These are phyloP conservation scores for Ciconia boyciana DNA, from an alignment of 2,113 vertebrate species.

Conservation along the genomic window DNA sequence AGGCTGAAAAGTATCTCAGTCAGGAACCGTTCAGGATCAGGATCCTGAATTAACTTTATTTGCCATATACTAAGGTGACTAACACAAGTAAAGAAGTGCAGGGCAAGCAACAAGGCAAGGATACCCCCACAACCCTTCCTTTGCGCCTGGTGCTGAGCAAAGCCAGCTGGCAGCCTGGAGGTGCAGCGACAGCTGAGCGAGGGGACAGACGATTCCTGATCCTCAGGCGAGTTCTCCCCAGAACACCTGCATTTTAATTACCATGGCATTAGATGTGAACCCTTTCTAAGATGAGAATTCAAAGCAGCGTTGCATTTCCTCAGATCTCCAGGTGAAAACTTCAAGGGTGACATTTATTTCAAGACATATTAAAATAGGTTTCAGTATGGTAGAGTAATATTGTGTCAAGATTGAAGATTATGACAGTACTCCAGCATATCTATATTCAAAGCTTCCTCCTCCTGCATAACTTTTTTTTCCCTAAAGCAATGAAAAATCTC, in stretches of 20 bases:
- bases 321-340: not conserved
- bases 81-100: rapidly evolving
- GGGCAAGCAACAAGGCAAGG: not conserved
- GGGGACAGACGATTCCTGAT: not conserved
- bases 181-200: rapidly evolving
- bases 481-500: constrained; percentile 54
- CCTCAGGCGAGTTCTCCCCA: not conserved
- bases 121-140: not conserved
- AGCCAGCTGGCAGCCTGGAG: not conserved
- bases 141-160: not conserved
- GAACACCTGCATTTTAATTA: not conserved
- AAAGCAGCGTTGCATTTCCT: not conserved
- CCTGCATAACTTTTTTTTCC: not conserved
- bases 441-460: constrained; percentile 47
- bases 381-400: not conserved
- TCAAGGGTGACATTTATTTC: constrained; percentile 20
- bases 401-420: constrained; percentile 52
- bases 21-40: not conserved
- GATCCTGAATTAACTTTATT: not conserved
- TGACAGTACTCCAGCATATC: constrained; percentile 33
- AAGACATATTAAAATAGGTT: constrained; percentile 16
- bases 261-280: rapidly evolving
- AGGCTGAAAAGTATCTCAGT: not conserved
- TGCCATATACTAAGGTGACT: not conserved
- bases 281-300: not conserved